phyloP scores from a whole-genome alignment of 2,797 vertebrate genomes.

The Anas bernieri region DNA sequence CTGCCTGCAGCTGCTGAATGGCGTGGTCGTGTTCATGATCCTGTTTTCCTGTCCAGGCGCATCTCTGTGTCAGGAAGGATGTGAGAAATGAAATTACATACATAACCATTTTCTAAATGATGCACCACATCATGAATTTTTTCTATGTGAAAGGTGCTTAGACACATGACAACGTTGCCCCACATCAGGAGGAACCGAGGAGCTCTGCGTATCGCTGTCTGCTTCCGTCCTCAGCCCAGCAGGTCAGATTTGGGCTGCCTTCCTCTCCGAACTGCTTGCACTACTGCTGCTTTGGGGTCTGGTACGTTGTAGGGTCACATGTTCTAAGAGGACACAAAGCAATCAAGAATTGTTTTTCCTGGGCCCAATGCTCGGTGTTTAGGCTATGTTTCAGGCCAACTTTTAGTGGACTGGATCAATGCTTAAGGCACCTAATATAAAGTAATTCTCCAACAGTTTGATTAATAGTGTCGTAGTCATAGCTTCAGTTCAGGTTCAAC shows the following conservation, averaged over 20 bases:
- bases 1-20: neutral
- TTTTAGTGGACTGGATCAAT: conserved; percentile 52
- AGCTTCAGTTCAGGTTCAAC: conserved; percentile 74
- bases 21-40: rapidly evolving
- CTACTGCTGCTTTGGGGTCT: neutral
- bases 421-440: conserved; percentile 52
- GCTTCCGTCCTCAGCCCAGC: neutral
- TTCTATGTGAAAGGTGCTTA: neutral
- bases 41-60: neutral
- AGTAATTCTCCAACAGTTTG: conserved; percentile 67
- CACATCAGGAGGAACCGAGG: neutral
- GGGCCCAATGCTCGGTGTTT: neutral
- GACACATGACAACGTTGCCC: neutral
- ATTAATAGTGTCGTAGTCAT: conserved; percentile 72
- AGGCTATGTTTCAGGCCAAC: conserved; percentile 43
- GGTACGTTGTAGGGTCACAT: neutral
- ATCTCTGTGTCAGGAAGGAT: neutral
- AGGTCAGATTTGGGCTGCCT: neutral
- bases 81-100: neutral
- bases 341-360: neutral
- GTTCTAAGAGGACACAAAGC: neutral
- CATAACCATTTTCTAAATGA: neutral
- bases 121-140: neutral
- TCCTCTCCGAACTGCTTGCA: neutral
- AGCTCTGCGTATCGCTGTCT: neutral